Evolutionary conservation across 2,888 invertebrate genomes (phyloP).

Genomic region (Cryptocephalus moraei): DNA sequence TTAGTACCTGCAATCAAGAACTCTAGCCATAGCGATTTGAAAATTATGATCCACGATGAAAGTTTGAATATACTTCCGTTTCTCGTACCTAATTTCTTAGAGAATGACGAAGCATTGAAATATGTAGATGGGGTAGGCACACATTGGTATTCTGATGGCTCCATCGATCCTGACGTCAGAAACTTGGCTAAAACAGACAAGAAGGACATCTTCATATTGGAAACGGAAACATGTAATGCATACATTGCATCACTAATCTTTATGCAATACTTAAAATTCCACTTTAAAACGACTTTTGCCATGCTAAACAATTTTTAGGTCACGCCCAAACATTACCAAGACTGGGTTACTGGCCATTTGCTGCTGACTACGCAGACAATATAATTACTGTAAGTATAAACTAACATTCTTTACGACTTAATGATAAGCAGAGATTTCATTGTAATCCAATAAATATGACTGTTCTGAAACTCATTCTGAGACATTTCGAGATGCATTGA

Average conservation of each 20-base stretch:
- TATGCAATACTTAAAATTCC: not conserved
- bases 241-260: not conserved
- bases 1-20: conserved; percentile 37
- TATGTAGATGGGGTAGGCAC: not conserved
- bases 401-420: no score
- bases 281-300: no score
- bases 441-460: no score
- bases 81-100: not conserved
- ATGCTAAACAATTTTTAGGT: no score
- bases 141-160: not conserved
- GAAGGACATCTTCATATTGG: not conserved
- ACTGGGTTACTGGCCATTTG: no score
- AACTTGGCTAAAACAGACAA: not conserved
- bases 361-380: no score
- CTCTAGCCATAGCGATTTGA: not conserved
- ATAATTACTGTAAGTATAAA: no score
- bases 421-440: no score
- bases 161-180: not conserved
- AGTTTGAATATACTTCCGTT: not conserved
- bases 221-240: not conserved
- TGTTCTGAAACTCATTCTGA: no score
- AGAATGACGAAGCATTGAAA: not conserved
- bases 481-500: no score
- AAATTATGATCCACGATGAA: not conserved
- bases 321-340: no score